Conservation (phyloP, 2,113 vertebrate species). For the Pseudolaguvia tuberculata region DNA sequence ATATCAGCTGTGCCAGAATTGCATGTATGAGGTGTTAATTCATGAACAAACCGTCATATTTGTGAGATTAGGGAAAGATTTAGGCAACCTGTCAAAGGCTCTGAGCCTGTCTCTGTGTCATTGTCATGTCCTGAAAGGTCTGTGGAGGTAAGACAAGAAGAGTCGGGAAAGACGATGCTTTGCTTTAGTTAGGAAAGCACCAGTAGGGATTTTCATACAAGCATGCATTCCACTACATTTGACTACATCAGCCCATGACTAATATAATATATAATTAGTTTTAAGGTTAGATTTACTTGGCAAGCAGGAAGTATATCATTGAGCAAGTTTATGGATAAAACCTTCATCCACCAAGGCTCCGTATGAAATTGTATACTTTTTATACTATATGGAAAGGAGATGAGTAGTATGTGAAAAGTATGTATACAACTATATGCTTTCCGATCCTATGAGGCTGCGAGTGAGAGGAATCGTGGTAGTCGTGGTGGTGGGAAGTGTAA, state of each 20-base stretch:
- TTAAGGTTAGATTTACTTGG: neutral
- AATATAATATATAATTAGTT: neutral
- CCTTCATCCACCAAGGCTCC: neutral
- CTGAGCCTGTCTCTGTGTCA: constrained; percentile 88
- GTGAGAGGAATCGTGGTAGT: too few species aligned
- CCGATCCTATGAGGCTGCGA: too few species aligned
- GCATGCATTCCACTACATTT: constrained; percentile 11
- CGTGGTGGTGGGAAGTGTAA: too few species aligned
- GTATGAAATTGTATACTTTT: too few species aligned
- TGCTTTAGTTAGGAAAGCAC: constrained; percentile 48
- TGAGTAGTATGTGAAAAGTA: too few species aligned
- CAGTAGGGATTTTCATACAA: neutral
- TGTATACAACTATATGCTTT: too few species aligned
- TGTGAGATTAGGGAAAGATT: constrained; percentile 65
- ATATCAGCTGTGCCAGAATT: constrained; percentile 24
- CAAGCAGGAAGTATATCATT: constrained; percentile 6
- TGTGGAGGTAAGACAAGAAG: constrained; percentile 83
- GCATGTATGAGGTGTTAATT: constrained; percentile 15
- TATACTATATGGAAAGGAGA: too few species aligned
- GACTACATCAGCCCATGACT: neutral
- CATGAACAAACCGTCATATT: constrained; percentile 33
- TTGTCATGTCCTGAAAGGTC: constrained; percentile 92
- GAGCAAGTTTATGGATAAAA: neutral
- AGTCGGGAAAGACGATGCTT: constrained; percentile 67
- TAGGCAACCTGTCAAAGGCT: constrained; percentile 89